A percentile compares a stretch with the other conserved stretches of the same genome.
phyloP scores from a whole-genome alignment of 2,113 vertebrate genomes.

The Trichechus manatus region DNA sequence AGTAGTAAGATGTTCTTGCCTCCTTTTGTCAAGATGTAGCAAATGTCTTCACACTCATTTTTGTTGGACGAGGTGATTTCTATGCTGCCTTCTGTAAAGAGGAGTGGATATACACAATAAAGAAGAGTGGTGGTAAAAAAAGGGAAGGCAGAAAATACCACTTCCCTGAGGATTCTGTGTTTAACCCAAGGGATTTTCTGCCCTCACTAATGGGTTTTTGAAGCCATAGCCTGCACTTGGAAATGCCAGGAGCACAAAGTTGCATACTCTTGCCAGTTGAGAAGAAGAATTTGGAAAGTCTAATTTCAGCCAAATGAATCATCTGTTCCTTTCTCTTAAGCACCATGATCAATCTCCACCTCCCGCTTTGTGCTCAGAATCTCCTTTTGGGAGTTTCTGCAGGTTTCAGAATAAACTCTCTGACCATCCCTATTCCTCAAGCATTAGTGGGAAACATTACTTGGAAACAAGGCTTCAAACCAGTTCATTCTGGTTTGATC shows the following conservation, averaged over 20 bases:
- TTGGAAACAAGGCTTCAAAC: background rate
- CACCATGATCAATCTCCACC: background rate
- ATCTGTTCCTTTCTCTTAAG: background rate
- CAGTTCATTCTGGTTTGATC: no score
- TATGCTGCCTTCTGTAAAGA: background rate
- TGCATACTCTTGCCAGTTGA: background rate
- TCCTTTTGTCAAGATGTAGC: background rate
- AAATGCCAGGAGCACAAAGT: background rate
- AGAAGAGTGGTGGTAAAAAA: background rate
- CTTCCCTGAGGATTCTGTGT: background rate
- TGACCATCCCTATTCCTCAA: background rate
- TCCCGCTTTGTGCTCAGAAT: background rate
- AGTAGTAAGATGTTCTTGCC: background rate
- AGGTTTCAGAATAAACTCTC: background rate
- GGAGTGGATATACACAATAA: background rate
- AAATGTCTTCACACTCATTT: background rate
- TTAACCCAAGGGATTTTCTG: background rate
- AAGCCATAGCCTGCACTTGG: background rate
- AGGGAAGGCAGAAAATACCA: background rate
- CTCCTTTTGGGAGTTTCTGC: background rate
- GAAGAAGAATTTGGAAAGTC: background rate
- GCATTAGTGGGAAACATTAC: background rate
- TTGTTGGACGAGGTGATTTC: background rate
- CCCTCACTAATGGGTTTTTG: background rate
- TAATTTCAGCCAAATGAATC: background rate